Base-by-base conservation (phyloP, 2,113 vertebrate species). In the Chaetodon auriga region DNA sequence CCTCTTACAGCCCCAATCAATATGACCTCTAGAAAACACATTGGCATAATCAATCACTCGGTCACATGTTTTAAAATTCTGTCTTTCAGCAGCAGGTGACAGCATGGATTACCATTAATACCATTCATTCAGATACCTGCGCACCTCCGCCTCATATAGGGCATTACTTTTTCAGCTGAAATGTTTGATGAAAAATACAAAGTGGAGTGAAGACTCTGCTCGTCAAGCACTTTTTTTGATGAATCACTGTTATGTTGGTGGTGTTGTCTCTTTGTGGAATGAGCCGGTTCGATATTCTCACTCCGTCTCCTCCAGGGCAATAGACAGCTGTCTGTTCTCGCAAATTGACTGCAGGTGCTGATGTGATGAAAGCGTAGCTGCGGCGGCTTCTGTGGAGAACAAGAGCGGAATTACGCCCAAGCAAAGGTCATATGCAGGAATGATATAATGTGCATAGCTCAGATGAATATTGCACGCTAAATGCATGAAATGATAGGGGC, bases 11-110 rank as follows among this genome's bases (percentile, higher is more conserved):
- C 79, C 82, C 87, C 85, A 89, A 95, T 95, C 94, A 91, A 95
- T 94, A 93, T 90, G 94, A 94, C 93, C 94, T 94, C 89, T 87
- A 91, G 76, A 90, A 94, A 89, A 87, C 82, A 81, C 87, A 89
- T 87, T 68, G 86, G 83, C 88, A 88, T 91, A 92, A 94, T 95
- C 93, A 93, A 94, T 95, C 93, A 92, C 90, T 84, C 78, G 36
- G 62, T 72, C 87, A 66, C 70, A 76, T 85, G 77, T 92, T 93
- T 94, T 90, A 88, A 93, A 94, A 92, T 92, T 91, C 87, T 83
- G 92, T 93, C 91, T 94, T 91, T 93, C 92, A 93, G 94, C 92
- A 92, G 87, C 86, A 81, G 85, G 80, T 93, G 93, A 95, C 93
- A 94, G 86, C 90, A 90, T 82, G 75, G 83, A 95, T 94, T 93